phyloP scores from a whole-genome alignment of 2,888 invertebrate species.

The Steromphala cineraria region DNA sequence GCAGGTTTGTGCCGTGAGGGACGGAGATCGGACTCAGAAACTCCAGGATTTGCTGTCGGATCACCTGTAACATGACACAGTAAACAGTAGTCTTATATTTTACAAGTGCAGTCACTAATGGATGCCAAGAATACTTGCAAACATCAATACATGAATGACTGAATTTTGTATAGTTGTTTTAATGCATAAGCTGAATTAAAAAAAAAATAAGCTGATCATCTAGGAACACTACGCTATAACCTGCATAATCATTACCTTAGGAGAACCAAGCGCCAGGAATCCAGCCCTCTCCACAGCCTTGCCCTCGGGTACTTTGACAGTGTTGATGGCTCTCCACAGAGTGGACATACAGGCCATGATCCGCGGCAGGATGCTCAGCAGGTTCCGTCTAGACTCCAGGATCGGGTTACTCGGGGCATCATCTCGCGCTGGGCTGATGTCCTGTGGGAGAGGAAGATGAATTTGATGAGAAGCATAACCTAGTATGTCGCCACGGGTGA shows the following conservation, averaged over 20 bases:
- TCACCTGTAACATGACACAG: slow-evolving; percentile 78
- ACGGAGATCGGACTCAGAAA: slow-evolving; percentile 89
- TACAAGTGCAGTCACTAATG: no score
- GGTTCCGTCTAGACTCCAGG: slow-evolving; percentile 82
- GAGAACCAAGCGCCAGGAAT: slow-evolving; percentile 74
- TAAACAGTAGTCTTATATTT: no score
- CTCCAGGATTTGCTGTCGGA: slow-evolving; percentile 87
- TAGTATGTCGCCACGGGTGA: no score
- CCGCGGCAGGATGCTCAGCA: slow-evolving; percentile 87
- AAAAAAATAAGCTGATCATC: no score
- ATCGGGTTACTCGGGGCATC: slow-evolving; percentile 72
- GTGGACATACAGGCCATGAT: slow-evolving; percentile 87
- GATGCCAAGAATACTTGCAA: no score
- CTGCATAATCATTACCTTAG: slow-evolving; percentile 75
- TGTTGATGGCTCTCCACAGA: slow-evolving; percentile 83
- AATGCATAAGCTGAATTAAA: no score
- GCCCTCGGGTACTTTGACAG: slow-evolving; percentile 73
- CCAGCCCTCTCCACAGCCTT: slow-evolving; percentile 59
- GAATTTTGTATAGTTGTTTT: no score
- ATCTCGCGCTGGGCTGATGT: slow-evolving; percentile 69
- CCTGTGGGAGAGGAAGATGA: slow-evolving; percentile 46
- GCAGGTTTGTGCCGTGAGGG: slow-evolving; percentile 87
- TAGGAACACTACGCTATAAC: neutral
- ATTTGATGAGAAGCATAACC: no score
- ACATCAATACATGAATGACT: no score